Conservation (phyloP, 2,113 vertebrate species). For the Pseudopipra pipra region DNA sequence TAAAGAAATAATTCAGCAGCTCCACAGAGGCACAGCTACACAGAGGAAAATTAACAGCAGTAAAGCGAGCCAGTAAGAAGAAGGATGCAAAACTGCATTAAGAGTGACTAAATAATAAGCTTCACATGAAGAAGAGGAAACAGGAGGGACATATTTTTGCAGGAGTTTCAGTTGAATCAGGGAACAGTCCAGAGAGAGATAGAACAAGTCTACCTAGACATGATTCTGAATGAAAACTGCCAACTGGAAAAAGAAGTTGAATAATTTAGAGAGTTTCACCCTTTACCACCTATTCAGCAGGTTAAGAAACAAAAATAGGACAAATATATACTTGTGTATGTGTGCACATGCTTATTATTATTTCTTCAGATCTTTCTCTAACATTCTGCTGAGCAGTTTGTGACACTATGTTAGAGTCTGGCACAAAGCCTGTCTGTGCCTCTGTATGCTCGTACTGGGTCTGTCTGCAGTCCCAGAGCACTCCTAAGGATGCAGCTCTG, state of each 20-base stretch:
- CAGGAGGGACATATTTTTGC: not conserved
- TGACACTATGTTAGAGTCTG: not conserved
- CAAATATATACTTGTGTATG: not conserved
- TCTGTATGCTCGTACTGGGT: not conserved
- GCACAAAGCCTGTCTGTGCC: not conserved
- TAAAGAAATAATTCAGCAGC: not conserved
- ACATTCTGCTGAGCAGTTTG: not conserved
- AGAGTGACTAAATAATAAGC: not conserved
- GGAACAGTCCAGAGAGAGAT: not conserved
- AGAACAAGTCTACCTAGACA: not conserved
- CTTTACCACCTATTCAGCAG: not conserved
- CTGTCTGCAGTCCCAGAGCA: not conserved
- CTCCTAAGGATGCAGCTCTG: not conserved
- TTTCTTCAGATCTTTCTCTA: not conserved
- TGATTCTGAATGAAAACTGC: not conserved
- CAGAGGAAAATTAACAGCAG: not conserved
- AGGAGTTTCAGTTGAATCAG: not conserved
- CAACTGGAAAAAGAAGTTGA: not conserved
- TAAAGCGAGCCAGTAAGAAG: not conserved
- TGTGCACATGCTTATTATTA: fast-evolving
- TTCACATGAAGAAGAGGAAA: not conserved
- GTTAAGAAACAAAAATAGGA: not conserved
- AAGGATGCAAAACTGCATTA: not conserved
- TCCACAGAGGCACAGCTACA: not conserved
- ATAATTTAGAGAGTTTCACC: not conserved